A percentile compares a stretch with the other conserved stretches of the same genome.
These are phyloP conservation scores for Urophycis tenuis DNA, from an alignment of 2,797 vertebrate species.

Conservation along the genomic window DNA sequence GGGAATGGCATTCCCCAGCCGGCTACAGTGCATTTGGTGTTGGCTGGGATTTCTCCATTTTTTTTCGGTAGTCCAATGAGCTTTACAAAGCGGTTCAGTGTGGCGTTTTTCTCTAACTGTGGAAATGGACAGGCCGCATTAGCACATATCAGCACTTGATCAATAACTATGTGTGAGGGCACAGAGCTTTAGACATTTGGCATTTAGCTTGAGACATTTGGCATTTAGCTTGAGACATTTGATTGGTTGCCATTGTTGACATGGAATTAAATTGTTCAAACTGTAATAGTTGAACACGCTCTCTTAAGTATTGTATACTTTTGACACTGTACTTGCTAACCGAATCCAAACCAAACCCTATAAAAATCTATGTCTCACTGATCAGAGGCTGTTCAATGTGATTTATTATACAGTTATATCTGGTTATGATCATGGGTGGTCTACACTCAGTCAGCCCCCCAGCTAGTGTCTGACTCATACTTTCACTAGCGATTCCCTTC, in stretches of 20 bases:
- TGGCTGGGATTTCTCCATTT: background rate
- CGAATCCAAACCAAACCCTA: no score
- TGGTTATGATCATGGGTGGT: no score
- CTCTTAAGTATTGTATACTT: no score
- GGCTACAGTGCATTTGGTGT: slow-evolving; percentile 31
- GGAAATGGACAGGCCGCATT: background rate
- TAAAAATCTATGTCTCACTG: no score
- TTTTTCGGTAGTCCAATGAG: slow-evolving; percentile 29
- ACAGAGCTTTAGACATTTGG: background rate
- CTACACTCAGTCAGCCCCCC: no score
- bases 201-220: background rate
- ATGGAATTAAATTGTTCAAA: background rate
- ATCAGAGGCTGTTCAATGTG: no score
- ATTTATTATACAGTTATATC: no score
- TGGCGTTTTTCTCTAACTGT: slow-evolving; percentile 35
- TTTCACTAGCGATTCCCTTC: background rate
- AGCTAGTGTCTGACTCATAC: no score
- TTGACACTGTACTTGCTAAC: no score
- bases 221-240: background rate
- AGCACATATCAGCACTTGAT: background rate
- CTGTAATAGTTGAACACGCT: no score
- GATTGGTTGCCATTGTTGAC: background rate
- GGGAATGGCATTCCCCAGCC: slow-evolving; percentile 35
- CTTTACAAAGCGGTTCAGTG: slow-evolving; percentile 25
- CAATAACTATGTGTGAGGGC: background rate